Conservation (phyloP, 1,140 invertebrate genomes). For the Orussus abietinus region DNA sequence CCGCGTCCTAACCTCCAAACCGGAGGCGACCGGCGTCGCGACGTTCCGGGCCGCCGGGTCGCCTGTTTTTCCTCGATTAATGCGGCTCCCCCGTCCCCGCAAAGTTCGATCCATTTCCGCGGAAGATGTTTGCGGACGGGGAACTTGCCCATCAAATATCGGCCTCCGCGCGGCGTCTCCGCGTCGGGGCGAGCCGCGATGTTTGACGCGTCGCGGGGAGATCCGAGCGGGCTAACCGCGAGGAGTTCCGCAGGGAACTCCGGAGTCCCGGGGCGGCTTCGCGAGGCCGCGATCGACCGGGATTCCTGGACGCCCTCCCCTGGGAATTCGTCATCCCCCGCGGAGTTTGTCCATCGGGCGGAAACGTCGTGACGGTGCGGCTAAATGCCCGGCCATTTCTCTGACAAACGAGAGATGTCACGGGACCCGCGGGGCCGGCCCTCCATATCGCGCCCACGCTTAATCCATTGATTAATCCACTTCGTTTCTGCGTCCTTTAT, state of each 20-base stretch:
- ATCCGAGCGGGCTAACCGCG: constrained; percentile 24
- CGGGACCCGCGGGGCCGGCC: constrained; percentile 17
- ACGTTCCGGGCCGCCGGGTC: no score
- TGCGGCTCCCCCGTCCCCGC: constrained; percentile 17
- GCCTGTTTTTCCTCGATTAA: constrained; percentile 10
- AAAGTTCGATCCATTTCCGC: constrained; percentile 34
- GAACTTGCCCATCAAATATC: constrained; percentile 40
- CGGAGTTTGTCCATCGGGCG: constrained; percentile 32
- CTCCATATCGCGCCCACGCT: constrained; percentile 33
- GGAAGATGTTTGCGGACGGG: constrained; percentile 33
- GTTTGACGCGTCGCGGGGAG: constrained; percentile 44
- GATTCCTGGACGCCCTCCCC: constrained; percentile 7
- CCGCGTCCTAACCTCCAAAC: no score
- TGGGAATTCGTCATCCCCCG: constrained; percentile 35
- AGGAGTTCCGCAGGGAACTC: constrained; percentile 25
- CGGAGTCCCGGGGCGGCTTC: neutral
- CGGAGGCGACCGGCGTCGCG: no score
- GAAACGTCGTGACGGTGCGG: constrained; percentile 15
- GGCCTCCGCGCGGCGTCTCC: constrained; percentile 18
- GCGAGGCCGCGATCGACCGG: constrained; percentile 1
- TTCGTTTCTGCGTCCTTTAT: constrained; percentile 47
- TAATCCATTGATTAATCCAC: constrained; percentile 56
- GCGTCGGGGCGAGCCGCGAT: constrained; percentile 25
- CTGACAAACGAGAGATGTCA: constrained; percentile 53
- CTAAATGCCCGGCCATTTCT: constrained; percentile 50